Base-by-base conservation (phyloP, 2,888 invertebrate species). In the Meandrusa payeni region DNA sequence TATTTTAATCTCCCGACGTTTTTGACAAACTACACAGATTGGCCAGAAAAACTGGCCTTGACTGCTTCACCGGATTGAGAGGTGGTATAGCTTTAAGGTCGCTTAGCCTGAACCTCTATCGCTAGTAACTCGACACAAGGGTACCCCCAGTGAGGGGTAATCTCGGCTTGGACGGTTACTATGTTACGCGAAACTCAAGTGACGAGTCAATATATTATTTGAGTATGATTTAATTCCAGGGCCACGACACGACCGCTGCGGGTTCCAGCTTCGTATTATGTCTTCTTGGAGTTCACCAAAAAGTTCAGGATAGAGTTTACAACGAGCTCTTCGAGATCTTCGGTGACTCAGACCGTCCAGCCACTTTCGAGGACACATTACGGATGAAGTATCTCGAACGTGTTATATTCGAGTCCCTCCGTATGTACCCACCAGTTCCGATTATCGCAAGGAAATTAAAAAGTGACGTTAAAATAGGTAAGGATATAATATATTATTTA, bases 211-310 rank as follows among this genome's bases (percentile, higher is more conserved):
- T n/a, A n/a, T n/a, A n/a, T n/a, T n/a, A n/a, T n/a, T n/a, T n/a
- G n/a, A n/a, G n/a, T n/a, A n/a, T n/a, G n/a, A n/a, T n/a, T n/a
- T n/a, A n/a, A n/a, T n/a, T n/a, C 20, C 33, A 87, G 88, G 88
- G 88, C 6, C 88, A 88, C 49, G 88, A 88, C 47, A 88, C 88
- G 0, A 88, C 82, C 1, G 86, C 88, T 5, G 94, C 97, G 19
- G 96, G 94, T 1, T 94, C 96, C 51, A 95, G 94, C 69, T 97
- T 97, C 89, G 93, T 94, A 47, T 86, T 96, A 3, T 94, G 94
- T 54, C 88, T 96, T 61, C 90, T 97, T 65, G 97, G 95, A 2
- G 89, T 93, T 27, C 91, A 97, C 64, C 93, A 93, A 24, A 89
- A 95, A 5, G 91, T 97, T 26, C 97, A 97, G 79, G 89, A 89